Percentiles rank a stretch among this genome's conserved stretches.
These are phyloP conservation scores for Oncorhynchus kisutch DNA, from an alignment of 2,113 vertebrate species.

Conservation along the genomic window DNA sequence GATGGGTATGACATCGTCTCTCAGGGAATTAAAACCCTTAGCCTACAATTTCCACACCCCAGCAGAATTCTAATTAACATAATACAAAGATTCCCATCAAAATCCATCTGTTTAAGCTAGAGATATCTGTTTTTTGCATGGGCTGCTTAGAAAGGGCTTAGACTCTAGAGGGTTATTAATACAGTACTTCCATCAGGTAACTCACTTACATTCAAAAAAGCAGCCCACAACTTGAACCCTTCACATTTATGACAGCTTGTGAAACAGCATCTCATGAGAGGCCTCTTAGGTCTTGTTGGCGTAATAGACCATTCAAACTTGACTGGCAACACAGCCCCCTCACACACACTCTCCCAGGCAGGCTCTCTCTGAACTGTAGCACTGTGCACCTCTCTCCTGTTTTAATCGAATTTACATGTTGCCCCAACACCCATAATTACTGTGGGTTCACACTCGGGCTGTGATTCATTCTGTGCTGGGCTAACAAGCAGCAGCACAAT, in stretches of 20 bases:
- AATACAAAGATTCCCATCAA: not conserved
- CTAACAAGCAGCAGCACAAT: too few relatives aligned
- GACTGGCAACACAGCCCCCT: constrained; percentile 14
- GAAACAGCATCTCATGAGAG: not conserved
- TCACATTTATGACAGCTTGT: too few relatives aligned
- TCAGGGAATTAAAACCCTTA: too few relatives aligned
- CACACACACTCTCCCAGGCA: not conserved
- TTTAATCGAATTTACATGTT: constrained; percentile 47
- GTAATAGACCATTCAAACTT: constrained; percentile 4
- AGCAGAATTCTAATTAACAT: not conserved
- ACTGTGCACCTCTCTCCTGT: constrained; percentile 19
- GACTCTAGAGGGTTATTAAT: too few relatives aligned
- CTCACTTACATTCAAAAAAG: too few relatives aligned
- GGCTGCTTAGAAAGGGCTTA: too few relatives aligned
- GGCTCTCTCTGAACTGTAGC: constrained; percentile 24
- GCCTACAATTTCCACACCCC: too few relatives aligned
- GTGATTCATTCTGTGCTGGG: too few relatives aligned
- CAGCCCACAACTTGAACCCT: too few relatives aligned
- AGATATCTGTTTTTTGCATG: too few relatives aligned
- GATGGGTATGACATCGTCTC: not conserved
- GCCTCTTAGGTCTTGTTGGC: not conserved
- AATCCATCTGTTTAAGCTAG: too few relatives aligned
- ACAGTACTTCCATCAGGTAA: too few relatives aligned
- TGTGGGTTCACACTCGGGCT: constrained; percentile 23
- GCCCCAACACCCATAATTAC: constrained; percentile 27